These are phyloP conservation scores for Gila robusta DNA, from an alignment of 2,797 vertebrate species.

Conservation along the genomic window DNA sequence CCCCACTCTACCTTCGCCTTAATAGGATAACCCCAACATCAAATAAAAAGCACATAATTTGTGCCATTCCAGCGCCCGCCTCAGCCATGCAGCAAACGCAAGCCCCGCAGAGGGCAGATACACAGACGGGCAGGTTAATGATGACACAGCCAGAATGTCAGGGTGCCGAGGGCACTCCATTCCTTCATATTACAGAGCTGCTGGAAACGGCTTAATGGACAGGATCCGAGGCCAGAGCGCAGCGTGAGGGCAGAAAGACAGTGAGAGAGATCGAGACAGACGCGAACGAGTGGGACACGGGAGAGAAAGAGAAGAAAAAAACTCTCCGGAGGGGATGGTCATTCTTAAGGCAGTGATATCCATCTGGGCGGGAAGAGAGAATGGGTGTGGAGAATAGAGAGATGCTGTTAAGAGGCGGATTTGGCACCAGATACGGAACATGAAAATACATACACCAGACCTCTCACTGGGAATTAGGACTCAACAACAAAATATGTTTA, in stretches of 20 bases:
- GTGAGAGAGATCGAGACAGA: constrained; percentile 9
- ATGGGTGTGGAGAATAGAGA: constrained; percentile 36
- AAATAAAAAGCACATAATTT: constrained; percentile 62
- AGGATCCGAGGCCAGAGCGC: constrained; percentile 63
- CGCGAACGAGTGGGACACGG: neutral
- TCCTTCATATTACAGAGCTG: constrained; percentile 70
- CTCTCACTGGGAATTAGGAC: neutral
- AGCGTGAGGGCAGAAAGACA: constrained; percentile 52
- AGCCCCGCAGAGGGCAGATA: constrained; percentile 46
- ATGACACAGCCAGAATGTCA: constrained; percentile 68
- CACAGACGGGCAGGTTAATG: constrained; percentile 61
- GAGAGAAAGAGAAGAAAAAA: constrained; percentile 25
- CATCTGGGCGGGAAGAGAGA: constrained; percentile 40
- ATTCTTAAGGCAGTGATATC: constrained; percentile 28
- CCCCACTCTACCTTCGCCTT: constrained; percentile 51
- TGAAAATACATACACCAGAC: constrained; percentile 52
- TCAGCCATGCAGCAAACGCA: constrained; percentile 60
- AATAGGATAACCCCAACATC: constrained; percentile 63
- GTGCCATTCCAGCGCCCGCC: constrained; percentile 59
- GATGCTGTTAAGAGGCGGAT: constrained; percentile 59
- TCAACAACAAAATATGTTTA: neutral
- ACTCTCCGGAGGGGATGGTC: constrained; percentile 48
- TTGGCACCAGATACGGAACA: constrained; percentile 61
- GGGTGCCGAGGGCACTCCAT: constrained; percentile 66
- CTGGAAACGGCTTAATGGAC: constrained; percentile 70